Conservation (phyloP, 2,113 vertebrate genomes). For the Microcebus murinus region DNA sequence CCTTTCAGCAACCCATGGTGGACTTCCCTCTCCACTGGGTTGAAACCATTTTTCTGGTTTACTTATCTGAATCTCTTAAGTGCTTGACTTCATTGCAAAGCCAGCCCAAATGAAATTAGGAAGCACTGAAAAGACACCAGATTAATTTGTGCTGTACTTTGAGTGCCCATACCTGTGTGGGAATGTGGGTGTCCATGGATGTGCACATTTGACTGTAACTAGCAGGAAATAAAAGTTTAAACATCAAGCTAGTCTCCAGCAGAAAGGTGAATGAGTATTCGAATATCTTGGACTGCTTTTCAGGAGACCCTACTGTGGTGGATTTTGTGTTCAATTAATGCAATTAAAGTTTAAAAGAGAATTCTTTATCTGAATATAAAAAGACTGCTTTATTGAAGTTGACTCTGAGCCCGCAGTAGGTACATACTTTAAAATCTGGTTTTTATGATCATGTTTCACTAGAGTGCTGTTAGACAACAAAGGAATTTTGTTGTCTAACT, state of each 20-base stretch:
- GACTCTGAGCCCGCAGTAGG: slow-evolving; percentile 77
- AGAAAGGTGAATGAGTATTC: slow-evolving; percentile 31
- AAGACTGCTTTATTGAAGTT: slow-evolving; percentile 77
- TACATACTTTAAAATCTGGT: slow-evolving; percentile 83
- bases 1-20: background rate
- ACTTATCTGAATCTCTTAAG: slow-evolving; percentile 65
- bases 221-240: slow-evolving; percentile 62
- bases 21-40: background rate
- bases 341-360: slow-evolving; percentile 80
- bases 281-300: slow-evolving; percentile 62
- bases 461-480: slow-evolving; percentile 81
- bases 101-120: slow-evolving; percentile 40
- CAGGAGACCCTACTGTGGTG: slow-evolving; percentile 63
- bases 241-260: slow-evolving; percentile 24
- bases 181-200: slow-evolving; percentile 21
- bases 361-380: slow-evolving; percentile 83
- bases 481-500: slow-evolving; percentile 81
- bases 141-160: slow-evolving; percentile 16
- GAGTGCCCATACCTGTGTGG: background rate
- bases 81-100: slow-evolving; percentile 67
- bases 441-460: slow-evolving; percentile 84
- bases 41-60: slow-evolving; percentile 23
- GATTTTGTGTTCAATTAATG: slow-evolving; percentile 81
- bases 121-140: background rate
- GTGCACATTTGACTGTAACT: background rate